Evolutionary conservation across 2,888 invertebrate genomes (phyloP).

Genomic region (Lithophane socia): DNA sequence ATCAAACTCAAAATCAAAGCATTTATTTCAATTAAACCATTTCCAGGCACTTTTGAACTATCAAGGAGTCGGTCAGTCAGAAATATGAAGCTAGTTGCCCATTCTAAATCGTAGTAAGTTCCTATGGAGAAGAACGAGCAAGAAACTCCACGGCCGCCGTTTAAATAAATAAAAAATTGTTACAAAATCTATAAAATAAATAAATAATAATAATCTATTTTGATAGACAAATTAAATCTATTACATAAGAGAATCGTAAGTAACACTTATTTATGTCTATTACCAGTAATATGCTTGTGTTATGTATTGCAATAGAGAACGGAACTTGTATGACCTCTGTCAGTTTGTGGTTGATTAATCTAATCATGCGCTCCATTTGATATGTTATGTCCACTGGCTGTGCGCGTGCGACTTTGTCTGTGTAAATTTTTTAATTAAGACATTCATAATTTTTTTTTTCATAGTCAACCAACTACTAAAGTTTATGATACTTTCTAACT

Average conservation of each 20-base stretch:
- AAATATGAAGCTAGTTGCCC: too few species aligned
- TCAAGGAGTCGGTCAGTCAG: too few species aligned
- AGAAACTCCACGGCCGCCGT: too few species aligned
- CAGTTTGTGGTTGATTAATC: constrained; percentile 44
- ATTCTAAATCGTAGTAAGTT: too few species aligned
- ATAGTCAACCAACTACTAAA: too few species aligned
- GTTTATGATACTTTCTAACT: neutral
- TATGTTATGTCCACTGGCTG: constrained; percentile 6
- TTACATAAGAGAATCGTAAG: constrained; percentile 23
- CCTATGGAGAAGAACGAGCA: too few species aligned
- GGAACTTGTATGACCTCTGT: constrained; percentile 49
- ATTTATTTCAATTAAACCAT: too few species aligned
- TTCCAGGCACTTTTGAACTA: too few species aligned
- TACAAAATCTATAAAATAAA: too few species aligned
- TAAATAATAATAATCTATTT: too few species aligned
- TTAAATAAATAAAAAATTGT: too few species aligned
- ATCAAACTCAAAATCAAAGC: too few species aligned
- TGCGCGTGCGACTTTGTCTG: neutral
- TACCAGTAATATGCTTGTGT: constrained; percentile 5
- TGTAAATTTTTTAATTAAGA: neutral
- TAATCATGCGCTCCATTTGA: constrained; percentile 46
- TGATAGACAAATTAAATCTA: neutral
- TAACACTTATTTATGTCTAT: constrained; percentile 13
- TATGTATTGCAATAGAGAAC: constrained; percentile 49
- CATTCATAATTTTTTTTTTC: neutral